Evolutionary conservation across 1,140 invertebrate species (phyloP), one percentile per base, ranked within the genome.

Genomic region (Hyphantria cunea): DNA sequence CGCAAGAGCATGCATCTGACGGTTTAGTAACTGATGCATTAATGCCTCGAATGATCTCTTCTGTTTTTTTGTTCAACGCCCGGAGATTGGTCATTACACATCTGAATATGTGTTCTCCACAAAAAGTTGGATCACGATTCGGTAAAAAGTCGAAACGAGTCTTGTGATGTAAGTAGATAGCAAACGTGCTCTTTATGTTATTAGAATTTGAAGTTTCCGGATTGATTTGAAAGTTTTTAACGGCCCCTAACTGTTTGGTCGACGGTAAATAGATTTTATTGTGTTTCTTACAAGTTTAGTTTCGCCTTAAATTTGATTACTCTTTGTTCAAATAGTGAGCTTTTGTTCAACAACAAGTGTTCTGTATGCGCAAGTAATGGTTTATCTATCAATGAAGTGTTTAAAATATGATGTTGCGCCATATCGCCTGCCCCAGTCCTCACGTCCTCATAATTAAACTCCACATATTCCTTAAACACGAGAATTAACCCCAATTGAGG

Each of bases 401-500:
- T 49, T 25, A 53, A 64, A 68, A 63, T 59, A 59, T 31, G 45
- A 52, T 45, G 47, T 62, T 56, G 55, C 66, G 54, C 47, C 53
- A 62, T 51, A 63, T 53, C 56, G 52, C 15, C 55, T 56, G 13
- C 34, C 31, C 45, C 64, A 42, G 60, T 56, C 55, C 55, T 55
- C 61, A 55, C 52, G 66, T 70, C 59, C 69, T 69, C 73, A 72
- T 90, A 87, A 88, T 90, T 90, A 88, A 86, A 78, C 74, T 78
- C 72, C 72, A 72, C 64, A 86, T 90, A 90, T 90, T 90, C 80
- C 87, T 90, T 89, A 90, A 89, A 90, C 82, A 83, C 76, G 74
- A 55, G 86, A 90, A 90, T 90, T 90, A 90, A 90, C 87, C 87
- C 77, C 84, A 90, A 90, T 90, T 90, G 87, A 89, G 79, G 83